A percentile compares a stretch with the other conserved stretches of the same genome.
phyloP scores from a whole-genome alignment of 2,113 vertebrate species.

The Condylura cristata region DNA sequence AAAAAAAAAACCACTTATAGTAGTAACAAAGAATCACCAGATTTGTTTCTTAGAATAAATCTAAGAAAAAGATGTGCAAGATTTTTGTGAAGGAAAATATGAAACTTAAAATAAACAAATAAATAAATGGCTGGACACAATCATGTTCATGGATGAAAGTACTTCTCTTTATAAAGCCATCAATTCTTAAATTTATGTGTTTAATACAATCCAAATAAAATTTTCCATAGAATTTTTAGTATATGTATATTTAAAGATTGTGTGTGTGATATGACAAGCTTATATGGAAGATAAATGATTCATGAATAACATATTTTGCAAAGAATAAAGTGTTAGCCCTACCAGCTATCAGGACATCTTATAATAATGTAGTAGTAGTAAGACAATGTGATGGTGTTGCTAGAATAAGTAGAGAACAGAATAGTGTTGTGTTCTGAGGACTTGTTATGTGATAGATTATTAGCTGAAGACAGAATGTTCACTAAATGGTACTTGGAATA shows the following conservation, averaged over 20 bases:
- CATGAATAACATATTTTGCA: background rate
- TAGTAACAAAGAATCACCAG: background rate
- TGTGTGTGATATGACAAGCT: background rate
- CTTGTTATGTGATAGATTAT: background rate
- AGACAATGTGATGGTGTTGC: background rate
- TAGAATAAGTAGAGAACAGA: background rate
- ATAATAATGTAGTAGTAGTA: background rate
- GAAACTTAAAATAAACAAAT: slow-evolving; percentile 49
- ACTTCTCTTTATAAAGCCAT: background rate
- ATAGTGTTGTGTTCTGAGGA: background rate
- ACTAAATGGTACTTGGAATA: background rate
- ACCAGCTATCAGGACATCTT: background rate
- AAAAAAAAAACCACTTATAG: slow-evolving; percentile 16
- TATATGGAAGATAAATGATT: background rate
- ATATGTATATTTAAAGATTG: background rate
- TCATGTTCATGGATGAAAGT: background rate
- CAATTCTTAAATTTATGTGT: slow-evolving; percentile 7
- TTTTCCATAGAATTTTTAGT: background rate
- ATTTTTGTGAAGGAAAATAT: slow-evolving; percentile 8
- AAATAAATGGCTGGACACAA: background rate
- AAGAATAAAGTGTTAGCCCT: background rate
- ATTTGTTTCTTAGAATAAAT: slow-evolving; percentile 17
- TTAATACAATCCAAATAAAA: background rate
- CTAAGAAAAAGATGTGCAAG: background rate
- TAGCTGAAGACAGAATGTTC: background rate